Conservation (phyloP, 2,113 vertebrate genomes). For the Eupsittula cactorum region DNA sequence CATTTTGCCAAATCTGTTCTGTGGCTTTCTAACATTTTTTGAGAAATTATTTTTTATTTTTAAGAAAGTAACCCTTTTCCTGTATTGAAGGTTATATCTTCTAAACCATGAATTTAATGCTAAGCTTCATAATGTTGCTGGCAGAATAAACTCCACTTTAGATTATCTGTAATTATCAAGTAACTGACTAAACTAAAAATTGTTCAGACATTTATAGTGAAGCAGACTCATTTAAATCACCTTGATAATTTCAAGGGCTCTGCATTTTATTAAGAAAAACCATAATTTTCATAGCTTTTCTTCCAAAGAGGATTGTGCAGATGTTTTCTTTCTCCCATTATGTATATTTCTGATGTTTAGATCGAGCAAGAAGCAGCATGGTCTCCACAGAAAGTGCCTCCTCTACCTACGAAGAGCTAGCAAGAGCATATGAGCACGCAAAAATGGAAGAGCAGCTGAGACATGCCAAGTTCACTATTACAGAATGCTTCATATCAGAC, state of each 20-base stretch:
- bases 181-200: not conserved
- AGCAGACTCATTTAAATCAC: not conserved
- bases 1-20: not conserved
- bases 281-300: fast-evolving
- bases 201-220: not conserved
- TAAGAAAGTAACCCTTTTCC: not conserved
- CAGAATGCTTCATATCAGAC: constrained; percentile 99
- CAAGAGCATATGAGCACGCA: constrained; percentile 95
- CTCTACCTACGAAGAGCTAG: constrained; percentile 97
- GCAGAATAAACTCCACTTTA: not conserved
- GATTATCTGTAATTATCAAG: not conserved
- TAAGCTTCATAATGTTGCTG: not conserved
- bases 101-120: not conserved
- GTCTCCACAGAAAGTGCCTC: constrained; percentile 99
- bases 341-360: constrained; percentile 54
- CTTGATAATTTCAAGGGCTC: not conserved
- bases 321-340: not conserved
- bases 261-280: not conserved
- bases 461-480: constrained; percentile 99
- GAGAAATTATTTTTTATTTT: not conserved
- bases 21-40: not conserved
- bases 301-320: not conserved
- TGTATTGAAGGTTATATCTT: not conserved
- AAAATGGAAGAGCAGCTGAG: constrained; percentile 99
- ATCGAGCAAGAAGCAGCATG: constrained; percentile 98